Evolutionary conservation across 37 sponge, comb jelly and placozoan genomes (phyloP).

Genomic region (Haliclona indistincta): DNA sequence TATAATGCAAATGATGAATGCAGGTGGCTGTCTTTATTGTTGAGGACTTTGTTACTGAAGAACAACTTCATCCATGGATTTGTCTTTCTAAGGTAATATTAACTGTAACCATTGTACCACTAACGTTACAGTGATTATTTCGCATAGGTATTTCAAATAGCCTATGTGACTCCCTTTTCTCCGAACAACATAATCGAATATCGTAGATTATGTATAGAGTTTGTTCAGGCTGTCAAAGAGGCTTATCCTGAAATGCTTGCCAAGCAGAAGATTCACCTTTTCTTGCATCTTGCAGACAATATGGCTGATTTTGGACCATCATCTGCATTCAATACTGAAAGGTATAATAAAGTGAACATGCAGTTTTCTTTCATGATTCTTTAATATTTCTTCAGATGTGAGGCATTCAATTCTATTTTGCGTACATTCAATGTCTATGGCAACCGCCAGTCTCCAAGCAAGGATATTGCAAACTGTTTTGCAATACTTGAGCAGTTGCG

Average conservation of each 20-base stretch:
- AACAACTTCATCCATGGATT: background rate
- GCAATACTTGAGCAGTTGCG: background rate
- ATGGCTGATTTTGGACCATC: slow-evolving; percentile 51
- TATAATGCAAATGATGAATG: slow-evolving; percentile 1
- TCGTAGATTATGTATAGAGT: background rate
- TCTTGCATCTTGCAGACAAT: slow-evolving; percentile 40
- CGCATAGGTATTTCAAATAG: slow-evolving; percentile 29
- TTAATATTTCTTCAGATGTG: background rate
- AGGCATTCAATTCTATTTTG: background rate
- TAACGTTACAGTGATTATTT: background rate
- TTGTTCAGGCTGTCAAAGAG: slow-evolving; percentile 18
- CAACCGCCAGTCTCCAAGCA: slow-evolving; percentile 6
- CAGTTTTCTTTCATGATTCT: background rate
- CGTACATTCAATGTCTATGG: background rate
- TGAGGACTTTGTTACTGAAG: background rate
- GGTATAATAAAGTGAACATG: slow-evolving; percentile 17
- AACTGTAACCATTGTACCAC: background rate
- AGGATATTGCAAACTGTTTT: slow-evolving; percentile 1
- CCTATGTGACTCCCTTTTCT: slow-evolving; percentile 13
- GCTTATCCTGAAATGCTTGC: slow-evolving; percentile 3
- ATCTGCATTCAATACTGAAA: slow-evolving; percentile 44
- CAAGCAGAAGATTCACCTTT: slow-evolving; percentile 39
- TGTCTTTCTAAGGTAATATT: slow-evolving; percentile 1
- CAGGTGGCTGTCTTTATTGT: slow-evolving; percentile 13
- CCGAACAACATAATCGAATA: background rate